Percentiles rank a stretch among this genome's conserved stretches.
phyloP scores from a whole-genome alignment of 2,797 vertebrate species.

The Rhinichthys osculus region DNA sequence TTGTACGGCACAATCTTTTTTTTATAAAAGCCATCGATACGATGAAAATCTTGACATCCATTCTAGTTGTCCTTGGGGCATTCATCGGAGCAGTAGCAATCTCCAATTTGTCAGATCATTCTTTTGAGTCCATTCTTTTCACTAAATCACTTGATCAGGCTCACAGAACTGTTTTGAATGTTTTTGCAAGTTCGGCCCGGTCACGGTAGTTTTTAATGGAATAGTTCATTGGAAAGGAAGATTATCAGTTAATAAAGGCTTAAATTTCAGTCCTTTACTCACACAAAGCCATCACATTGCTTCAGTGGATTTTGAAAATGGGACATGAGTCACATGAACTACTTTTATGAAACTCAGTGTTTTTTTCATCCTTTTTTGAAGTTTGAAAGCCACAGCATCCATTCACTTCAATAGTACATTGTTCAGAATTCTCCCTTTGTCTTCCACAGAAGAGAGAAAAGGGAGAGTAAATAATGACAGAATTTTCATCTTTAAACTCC shows the following conservation, averaged over 20 bases:
- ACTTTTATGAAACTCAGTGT: conserved; percentile 1
- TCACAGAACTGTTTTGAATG: background rate
- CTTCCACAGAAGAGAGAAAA: background rate
- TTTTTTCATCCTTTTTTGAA: conserved; percentile 11
- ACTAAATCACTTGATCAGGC: background rate
- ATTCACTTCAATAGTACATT: background rate
- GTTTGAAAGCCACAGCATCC: background rate
- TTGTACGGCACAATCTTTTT: background rate
- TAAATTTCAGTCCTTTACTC: background rate
- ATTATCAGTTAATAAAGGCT: conserved; percentile 1
- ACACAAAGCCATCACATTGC: background rate
- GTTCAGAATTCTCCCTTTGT: background rate
- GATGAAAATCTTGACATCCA: background rate
- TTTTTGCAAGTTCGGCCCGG: background rate
- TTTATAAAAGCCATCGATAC: background rate
- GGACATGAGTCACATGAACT: conserved; percentile 26
- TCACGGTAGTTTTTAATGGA: background rate
- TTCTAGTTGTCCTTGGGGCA: background rate
- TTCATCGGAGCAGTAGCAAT: background rate
- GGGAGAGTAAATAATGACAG: conserved; percentile 11
- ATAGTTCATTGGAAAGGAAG: background rate
- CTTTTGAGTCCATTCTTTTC: background rate
- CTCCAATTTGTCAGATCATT: background rate
- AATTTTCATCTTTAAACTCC: background rate
- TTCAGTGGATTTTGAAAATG: background rate